Base-by-base conservation (phyloP, 2,797 vertebrate species). In the Melanotaenia maccullochi region DNA sequence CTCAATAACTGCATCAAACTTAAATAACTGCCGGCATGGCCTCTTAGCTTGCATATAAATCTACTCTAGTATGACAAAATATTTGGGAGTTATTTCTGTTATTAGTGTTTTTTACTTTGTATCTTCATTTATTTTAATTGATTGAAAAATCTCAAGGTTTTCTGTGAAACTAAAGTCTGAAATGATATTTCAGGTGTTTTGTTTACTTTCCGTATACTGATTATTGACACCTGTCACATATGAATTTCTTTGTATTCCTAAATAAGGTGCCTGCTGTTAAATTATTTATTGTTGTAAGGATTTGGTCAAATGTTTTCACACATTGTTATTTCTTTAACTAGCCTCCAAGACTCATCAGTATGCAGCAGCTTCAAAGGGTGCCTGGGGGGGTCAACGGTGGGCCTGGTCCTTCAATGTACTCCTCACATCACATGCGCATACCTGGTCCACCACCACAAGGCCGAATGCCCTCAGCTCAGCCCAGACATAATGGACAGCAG, bases 321-420 rank as follows among this genome's bases (percentile, higher is more conserved):
- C n/a, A 66, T 18, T 30, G 65, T 66, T 36, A 79, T 36, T 25
- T 75, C 25, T 40, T 25, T 75, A 8, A 30, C 82, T 87, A 99
- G 98, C 98, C 98, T 89, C 98, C 98, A 32, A 95, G 98, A 85
- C 96, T 99, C 89, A 99, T 99, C 93, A 99, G 97, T 93, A 97
- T 99, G 96, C 98, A 98, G 93, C 94, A 95, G 84, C 94, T 97
- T 90, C 96, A 97, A 83, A 94, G 97, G 90, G 95, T 95, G n/a
- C 91, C 91, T 5, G 90, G 82, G 73, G 97, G 96, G 65, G 96
- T 99, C 90, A 99, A 98, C 83, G 98, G 97, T 77, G 96, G 96
- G 73, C 93, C 96, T 62, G 95, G 96, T 65, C 92, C 97, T 81
- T 75, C 93, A 33, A 93, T 95, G 92, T 99, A 96, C 88, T 95